Evolutionary conservation across 2,888 invertebrate species (phyloP).

Genomic region (Tillus elongatus): DNA sequence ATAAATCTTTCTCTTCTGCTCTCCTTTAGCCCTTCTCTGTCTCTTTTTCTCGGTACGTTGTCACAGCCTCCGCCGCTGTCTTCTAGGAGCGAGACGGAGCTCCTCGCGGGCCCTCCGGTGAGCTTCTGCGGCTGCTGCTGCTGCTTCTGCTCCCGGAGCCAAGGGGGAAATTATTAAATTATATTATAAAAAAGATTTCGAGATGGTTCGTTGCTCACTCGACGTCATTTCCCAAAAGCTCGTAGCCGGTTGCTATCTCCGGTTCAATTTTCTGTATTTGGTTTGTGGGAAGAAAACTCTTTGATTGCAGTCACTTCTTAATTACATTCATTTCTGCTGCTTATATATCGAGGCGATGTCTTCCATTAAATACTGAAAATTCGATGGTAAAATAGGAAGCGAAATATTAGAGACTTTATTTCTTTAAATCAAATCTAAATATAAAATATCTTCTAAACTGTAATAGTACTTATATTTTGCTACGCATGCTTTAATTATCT

Average conservation of each 20-base stretch:
- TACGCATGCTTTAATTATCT: no score
- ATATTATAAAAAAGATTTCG: slow-evolving; percentile 31
- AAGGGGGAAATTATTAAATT: slow-evolving; percentile 39
- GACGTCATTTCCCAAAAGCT: neutral
- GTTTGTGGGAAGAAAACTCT: neutral
- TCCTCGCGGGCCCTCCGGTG: slow-evolving; percentile 23
- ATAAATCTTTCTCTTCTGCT: no score
- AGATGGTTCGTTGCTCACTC: neutral
- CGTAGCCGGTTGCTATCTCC: no score
- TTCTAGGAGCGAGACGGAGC: slow-evolving; percentile 24
- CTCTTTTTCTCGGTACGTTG: slow-evolving; percentile 26
- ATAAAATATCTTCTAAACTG: no score
- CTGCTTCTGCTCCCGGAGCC: slow-evolving; percentile 28
- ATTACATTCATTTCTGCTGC: no score
- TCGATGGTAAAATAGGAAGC: no score
- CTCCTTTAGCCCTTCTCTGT: slow-evolving; percentile 34
- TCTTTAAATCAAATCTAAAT: no score
- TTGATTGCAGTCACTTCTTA: slow-evolving; percentile 19
- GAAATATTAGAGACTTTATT: no score
- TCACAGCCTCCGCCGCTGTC: slow-evolving; percentile 25
- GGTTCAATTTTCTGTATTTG: neutral
- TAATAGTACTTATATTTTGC: no score
- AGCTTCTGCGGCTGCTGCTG: slow-evolving; percentile 22
- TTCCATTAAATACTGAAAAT: no score
- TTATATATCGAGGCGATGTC: no score